phyloP scores from a whole-genome alignment of 2,113 vertebrate genomes.

The Sturnus vulgaris region DNA sequence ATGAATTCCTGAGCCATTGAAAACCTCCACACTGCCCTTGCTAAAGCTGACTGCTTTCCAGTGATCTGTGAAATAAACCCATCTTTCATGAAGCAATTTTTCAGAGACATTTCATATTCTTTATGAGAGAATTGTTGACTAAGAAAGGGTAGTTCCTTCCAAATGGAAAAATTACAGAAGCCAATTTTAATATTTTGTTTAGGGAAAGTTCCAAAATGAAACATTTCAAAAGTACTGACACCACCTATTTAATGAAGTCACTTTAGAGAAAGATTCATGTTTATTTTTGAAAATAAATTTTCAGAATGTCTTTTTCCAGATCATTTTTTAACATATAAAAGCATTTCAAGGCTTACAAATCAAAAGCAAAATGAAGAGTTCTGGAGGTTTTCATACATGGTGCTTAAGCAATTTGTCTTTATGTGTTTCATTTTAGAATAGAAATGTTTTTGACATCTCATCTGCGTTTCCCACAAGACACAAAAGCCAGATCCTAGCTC shows the following conservation, averaged over 20 bases:
- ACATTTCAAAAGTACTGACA: neutral
- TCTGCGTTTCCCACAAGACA: neutral
- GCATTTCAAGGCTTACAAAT: neutral
- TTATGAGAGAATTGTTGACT: neutral
- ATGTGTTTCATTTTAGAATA: neutral
- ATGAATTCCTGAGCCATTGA: neutral
- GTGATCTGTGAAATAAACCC: neutral
- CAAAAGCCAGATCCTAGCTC: neutral
- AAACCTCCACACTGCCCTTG: neutral
- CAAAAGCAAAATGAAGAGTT: neutral
- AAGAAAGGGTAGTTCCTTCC: neutral
- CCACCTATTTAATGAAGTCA: neutral
- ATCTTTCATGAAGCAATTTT: neutral
- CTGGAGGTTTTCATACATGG: neutral
- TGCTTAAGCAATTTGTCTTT: neutral
- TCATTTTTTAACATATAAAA: neutral
- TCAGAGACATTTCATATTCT: neutral
- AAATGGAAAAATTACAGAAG: neutral
- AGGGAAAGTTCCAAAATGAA: neutral
- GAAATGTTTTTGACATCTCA: conserved; percentile 14
- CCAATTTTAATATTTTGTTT: neutral
- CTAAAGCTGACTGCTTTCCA: neutral
- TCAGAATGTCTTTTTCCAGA: neutral
- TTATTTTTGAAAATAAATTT: neutral
- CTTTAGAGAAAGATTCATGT: neutral